These are phyloP conservation scores for Clanis bilineata DNA, from an alignment of 2,888 invertebrate genomes.

Conservation along the genomic window DNA sequence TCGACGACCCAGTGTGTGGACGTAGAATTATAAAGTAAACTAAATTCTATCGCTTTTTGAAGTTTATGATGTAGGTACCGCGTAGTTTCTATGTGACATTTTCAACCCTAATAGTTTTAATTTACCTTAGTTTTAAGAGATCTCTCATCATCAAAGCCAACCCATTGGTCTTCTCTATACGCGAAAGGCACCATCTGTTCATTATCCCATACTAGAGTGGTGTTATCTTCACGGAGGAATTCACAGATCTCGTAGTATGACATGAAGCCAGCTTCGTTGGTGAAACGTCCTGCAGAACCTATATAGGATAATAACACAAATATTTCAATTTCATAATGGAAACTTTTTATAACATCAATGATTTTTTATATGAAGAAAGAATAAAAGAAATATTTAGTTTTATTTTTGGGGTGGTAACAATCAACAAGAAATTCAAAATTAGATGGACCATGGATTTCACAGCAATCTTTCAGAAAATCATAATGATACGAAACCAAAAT, in stretches of 20 bases:
- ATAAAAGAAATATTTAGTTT: no score
- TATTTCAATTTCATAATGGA: background rate
- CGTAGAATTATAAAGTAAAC: no score
- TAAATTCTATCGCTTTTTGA: background rate
- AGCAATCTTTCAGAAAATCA: no score
- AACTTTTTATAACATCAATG: background rate
- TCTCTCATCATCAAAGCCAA: slow-evolving; percentile 96
- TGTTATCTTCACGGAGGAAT: slow-evolving; percentile 94
- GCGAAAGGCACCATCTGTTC: slow-evolving; percentile 98
- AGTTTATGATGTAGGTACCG: background rate
- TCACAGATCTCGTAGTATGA: slow-evolving; percentile 98
- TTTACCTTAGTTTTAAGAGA: slow-evolving; percentile 94
- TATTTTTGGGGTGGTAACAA: no score
- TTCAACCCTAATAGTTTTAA: no score
- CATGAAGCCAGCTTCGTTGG: slow-evolving; percentile 96
- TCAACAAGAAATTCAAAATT: no score
- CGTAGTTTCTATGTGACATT: no score
- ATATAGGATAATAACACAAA: slow-evolving; percentile 12
- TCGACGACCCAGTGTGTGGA: no score
- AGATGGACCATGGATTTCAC: no score
- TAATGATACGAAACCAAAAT: no score
- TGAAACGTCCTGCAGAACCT: slow-evolving; percentile 90
- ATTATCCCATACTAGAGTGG: slow-evolving; percentile 97
- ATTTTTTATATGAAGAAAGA: no score
- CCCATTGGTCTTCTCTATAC: slow-evolving; percentile 95